Evolutionary conservation across 2,797 vertebrate genomes (phyloP).

Genomic region (Pipistrellus kuhlii): DNA sequence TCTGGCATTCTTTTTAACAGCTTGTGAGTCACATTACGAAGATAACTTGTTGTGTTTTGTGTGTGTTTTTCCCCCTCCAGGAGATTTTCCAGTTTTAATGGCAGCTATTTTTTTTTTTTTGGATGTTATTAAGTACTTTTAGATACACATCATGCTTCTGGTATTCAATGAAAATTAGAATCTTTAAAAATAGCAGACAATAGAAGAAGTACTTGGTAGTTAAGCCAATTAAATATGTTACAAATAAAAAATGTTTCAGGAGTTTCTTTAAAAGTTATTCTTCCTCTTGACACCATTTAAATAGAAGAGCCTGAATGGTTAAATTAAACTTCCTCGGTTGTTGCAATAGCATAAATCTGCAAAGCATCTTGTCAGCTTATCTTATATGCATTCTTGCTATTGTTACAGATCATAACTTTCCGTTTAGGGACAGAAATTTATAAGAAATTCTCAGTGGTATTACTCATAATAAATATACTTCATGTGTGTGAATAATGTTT

Average conservation of each 20-base stretch:
- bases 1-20: background rate
- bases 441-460: conserved; percentile 71
- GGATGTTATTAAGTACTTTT: background rate
- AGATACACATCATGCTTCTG: conserved; percentile 5
- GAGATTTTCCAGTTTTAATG: background rate
- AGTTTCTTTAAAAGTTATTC: conserved; percentile 49
- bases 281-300: conserved; percentile 46
- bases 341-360: conserved; percentile 70
- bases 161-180: conserved; percentile 18
- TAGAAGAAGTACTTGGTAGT: conserved; percentile 36
- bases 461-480: conserved; percentile 66
- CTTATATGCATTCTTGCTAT: conserved; percentile 67
- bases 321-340: conserved; percentile 35
- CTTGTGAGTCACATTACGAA: background rate
- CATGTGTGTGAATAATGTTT: conserved; percentile 59
- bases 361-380: conserved; percentile 67
- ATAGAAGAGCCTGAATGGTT: conserved; percentile 44
- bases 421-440: conserved; percentile 68
- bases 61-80: background rate
- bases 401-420: conserved; percentile 71
- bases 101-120: conserved; percentile 37
- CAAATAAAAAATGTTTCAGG: conserved; percentile 50
- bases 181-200: conserved; percentile 45
- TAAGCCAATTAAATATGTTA: conserved; percentile 41
- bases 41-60: background rate